phyloP scores from a whole-genome alignment of 1,140 invertebrate genomes.

The Caenorhabditis remanei region DNA sequence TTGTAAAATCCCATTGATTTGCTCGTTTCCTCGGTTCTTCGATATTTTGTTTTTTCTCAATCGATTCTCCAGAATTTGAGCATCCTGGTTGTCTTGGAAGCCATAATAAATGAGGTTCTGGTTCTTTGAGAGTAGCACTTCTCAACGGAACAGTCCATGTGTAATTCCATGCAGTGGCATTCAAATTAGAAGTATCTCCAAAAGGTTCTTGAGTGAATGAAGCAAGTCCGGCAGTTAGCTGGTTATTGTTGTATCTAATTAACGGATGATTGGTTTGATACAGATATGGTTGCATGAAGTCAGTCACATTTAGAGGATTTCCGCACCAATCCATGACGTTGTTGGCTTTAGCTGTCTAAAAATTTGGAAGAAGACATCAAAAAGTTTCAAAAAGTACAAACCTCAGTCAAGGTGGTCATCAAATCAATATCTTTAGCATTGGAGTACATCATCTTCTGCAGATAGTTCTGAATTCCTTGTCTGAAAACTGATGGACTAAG shows the following conservation, averaged over 20 bases:
- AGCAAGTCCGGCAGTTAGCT: background rate
- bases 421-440: constrained; percentile 61
- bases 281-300: constrained; percentile 63
- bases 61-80: background rate
- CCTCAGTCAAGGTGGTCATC: constrained; percentile 47
- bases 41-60: constrained; percentile 11
- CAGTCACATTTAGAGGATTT: constrained; percentile 46
- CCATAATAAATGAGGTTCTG: constrained; percentile 29
- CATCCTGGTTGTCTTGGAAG: constrained; percentile 35
- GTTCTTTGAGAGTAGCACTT: constrained; percentile 9
- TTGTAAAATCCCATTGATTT: constrained; percentile 40
- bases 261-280: constrained; percentile 61
- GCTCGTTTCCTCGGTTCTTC: constrained; percentile 31
- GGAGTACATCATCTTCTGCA: constrained; percentile 53
- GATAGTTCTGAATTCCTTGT: constrained; percentile 56
- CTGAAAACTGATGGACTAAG: constrained; percentile 30
- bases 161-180: constrained; percentile 58
- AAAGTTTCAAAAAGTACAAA: background rate
- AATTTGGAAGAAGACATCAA: background rate
- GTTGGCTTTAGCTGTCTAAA: constrained; percentile 47
- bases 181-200: constrained; percentile 14
- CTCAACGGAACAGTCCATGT: constrained; percentile 58
- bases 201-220: constrained; percentile 53
- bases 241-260: constrained; percentile 37
- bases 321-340: constrained; percentile 62